Evolutionary conservation across 2,113 vertebrate genomes (phyloP).

Genomic region (Amphilophus citrinellus): DNA sequence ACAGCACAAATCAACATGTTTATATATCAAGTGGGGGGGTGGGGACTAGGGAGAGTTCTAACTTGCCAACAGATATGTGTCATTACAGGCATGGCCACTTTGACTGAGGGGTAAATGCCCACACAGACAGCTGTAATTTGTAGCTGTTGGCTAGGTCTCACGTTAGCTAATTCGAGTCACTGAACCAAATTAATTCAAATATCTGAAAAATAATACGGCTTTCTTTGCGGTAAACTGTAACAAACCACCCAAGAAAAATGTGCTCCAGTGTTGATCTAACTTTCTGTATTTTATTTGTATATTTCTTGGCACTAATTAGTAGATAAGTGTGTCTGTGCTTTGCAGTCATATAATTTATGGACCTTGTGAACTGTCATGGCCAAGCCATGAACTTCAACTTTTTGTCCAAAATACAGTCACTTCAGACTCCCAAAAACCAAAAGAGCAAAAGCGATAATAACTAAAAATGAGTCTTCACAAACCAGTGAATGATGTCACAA

Average conservation of each 20-base stretch:
- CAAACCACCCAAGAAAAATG: no score
- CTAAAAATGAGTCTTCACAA: not conserved
- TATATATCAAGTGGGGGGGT: not conserved
- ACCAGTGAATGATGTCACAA: not conserved
- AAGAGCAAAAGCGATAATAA: not conserved
- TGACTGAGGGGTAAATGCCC: not conserved
- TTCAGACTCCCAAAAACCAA: not conserved
- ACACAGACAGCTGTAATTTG: not conserved
- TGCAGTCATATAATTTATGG: no score
- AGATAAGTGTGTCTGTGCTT: no score
- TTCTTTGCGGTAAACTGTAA: no score
- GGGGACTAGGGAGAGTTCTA: not conserved
- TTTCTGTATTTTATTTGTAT: no score
- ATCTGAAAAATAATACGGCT: not conserved
- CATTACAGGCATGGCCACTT: not conserved
- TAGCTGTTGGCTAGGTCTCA: not conserved
- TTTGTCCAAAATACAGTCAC: no score
- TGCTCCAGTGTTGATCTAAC: no score
- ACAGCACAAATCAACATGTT: not conserved
- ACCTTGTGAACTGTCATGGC: no score
- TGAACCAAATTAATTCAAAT: not conserved
- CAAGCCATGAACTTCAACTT: not conserved
- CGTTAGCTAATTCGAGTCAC: not conserved
- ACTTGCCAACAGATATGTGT: not conserved
- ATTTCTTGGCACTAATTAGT: no score